These are phyloP conservation scores for Drosophila barbarae DNA, from an alignment of 2,888 invertebrate species.

Conservation along the genomic window DNA sequence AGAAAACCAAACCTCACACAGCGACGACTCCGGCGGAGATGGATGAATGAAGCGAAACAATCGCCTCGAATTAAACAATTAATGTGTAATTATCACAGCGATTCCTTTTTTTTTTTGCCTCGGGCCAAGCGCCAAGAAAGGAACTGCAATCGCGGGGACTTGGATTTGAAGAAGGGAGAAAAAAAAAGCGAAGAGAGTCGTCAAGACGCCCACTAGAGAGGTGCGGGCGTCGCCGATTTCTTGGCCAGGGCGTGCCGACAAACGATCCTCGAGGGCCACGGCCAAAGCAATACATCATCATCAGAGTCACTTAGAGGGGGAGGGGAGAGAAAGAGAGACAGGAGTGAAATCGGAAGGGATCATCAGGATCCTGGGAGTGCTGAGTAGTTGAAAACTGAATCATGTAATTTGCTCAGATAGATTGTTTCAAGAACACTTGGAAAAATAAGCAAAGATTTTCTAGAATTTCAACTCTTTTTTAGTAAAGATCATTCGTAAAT, in stretches of 20 bases:
- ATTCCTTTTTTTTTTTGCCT: slow-evolving; percentile 18
- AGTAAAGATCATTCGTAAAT: too few species aligned
- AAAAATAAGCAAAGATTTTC: neutral
- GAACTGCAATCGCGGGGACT: slow-evolving; percentile 9
- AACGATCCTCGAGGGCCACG: slow-evolving; percentile 35
- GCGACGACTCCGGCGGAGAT: slow-evolving; percentile 46
- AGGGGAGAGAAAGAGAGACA: neutral
- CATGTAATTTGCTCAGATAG: slow-evolving; percentile 36
- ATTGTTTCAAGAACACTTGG: slow-evolving; percentile 7
- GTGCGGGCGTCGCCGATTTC: slow-evolving; percentile 49
- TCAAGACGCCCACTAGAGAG: slow-evolving; percentile 63
- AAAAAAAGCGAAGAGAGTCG: slow-evolving; percentile 45
- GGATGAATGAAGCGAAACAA: slow-evolving; percentile 40
- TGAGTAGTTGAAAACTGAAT: slow-evolving; percentile 44
- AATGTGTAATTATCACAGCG: slow-evolving; percentile 76
- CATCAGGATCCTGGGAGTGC: slow-evolving; percentile 39
- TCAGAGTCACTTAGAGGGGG: slow-evolving; percentile 14
- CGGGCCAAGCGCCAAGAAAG: slow-evolving; percentile 39
- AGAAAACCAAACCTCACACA: slow-evolving; percentile 41
- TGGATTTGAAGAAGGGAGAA: slow-evolving; percentile 5
- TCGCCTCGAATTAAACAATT: slow-evolving; percentile 73
- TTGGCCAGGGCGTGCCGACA: slow-evolving; percentile 43
- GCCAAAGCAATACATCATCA: slow-evolving; percentile 43
- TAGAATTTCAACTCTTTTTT: too few species aligned
- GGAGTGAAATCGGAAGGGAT: slow-evolving; percentile 5